Conservation (phyloP, 2,113 vertebrate genomes). For the Pseudopodoces humilis region DNA sequence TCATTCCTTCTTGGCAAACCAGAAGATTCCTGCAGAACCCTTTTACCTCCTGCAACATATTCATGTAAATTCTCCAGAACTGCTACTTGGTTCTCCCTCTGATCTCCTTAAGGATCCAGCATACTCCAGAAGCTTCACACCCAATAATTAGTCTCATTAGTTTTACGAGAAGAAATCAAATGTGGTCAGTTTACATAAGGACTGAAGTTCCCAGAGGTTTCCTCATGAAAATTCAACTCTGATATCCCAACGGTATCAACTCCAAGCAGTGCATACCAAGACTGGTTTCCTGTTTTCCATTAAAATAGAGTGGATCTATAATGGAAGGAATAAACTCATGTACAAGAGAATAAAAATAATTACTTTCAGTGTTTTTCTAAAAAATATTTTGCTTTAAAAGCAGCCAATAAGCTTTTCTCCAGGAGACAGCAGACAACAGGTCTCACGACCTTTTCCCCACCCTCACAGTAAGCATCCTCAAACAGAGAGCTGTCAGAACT, state of each 20-base stretch:
- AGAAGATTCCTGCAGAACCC: neutral
- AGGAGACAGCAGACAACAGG: neutral
- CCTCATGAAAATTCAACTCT: neutral
- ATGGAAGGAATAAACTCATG: neutral
- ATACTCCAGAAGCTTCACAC: neutral
- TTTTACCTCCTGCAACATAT: constrained; percentile 12
- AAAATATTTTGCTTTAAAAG: neutral
- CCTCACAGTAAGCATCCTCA: neutral
- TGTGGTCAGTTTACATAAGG: neutral
- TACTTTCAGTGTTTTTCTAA: neutral
- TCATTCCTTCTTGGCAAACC: neutral
- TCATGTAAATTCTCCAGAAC: neutral
- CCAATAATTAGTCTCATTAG: neutral
- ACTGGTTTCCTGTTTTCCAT: neutral
- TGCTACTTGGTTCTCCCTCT: neutral
- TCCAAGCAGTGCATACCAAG: neutral
- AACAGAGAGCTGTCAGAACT: neutral
- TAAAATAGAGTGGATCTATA: neutral
- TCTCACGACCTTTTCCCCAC: neutral
- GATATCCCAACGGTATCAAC: neutral
- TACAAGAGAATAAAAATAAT: neutral
- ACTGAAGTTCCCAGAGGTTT: neutral
- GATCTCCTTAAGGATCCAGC: neutral
- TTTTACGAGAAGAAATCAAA: neutral
- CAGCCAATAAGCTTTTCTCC: neutral